Base-by-base conservation (phyloP, 2,888 invertebrate species). In the Chironomus riparius region DNA sequence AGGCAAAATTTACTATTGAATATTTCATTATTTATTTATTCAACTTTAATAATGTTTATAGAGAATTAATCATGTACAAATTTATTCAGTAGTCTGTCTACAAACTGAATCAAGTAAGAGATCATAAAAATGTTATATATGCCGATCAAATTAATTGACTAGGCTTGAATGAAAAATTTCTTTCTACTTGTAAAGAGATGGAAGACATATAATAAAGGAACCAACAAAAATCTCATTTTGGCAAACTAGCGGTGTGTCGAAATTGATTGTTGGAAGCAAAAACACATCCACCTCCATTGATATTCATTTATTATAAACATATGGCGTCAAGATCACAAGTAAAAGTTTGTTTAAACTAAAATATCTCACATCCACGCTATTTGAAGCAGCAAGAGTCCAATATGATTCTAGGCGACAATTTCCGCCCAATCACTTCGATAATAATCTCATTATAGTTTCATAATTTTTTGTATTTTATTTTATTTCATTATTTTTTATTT, bases 261-360 rank as follows among this genome's bases (percentile, higher is more conserved):
- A 56, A 56, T 18, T 18, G 18, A 7, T 56, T 56, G 18, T 10
- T 65, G 65, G 65, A 65, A 65, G 65, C 22, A 18, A 65, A 18
- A 65, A 65, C 21, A 24, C 21, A 22, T 65, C 65, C 65, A 65
- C 65, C 65, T 65, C 22, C 65, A 56, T 18, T 56, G 56, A 56
- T 56, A 56, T 56, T 56, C 56, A 56, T 56, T 18, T 56, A 56
- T 56, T 65, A 56, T 65, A 22, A 24, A 21, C 21, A 24, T 21
- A 65, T 65, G 65, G 65, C 65, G 65, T 65, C 65, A 65, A 65
- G 65, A 62, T 21, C 62, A 62, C 22, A 65, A 65, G 65, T 65
- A 65, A 65, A 65, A 65, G 65, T 65, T 65, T 38, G 38, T 38
- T 65, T 65, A 12, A 4, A 21, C 12, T 10, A 65, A 56, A 18